These are phyloP conservation scores for Parasteatoda tepidariorum DNA, from an alignment of 1,140 invertebrate genomes.

Conservation along the genomic window DNA sequence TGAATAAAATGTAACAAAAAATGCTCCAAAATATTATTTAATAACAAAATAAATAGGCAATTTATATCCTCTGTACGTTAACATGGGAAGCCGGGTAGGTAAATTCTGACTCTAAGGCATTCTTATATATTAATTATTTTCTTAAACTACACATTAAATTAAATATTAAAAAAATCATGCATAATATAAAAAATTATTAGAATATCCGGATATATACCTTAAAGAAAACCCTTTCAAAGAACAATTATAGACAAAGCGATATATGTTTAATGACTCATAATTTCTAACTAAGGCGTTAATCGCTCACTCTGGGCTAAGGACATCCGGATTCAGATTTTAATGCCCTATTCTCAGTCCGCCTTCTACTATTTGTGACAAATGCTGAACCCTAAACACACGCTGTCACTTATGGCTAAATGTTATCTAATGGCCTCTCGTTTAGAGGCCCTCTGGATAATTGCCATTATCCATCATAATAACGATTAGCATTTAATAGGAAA, in stretches of 20 bases:
- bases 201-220: too few relatives aligned
- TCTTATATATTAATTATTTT: too few relatives aligned
- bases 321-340: conserved; percentile 26
- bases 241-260: conserved; percentile 12
- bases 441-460: conserved; percentile 44
- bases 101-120: too few relatives aligned
- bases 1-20: too few relatives aligned
- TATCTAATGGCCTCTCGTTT: conserved; percentile 53
- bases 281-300: not conserved
- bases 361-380: conserved; percentile 31
- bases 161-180: too few relatives aligned
- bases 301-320: conserved; percentile 6
- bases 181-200: too few relatives aligned
- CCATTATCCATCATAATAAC: conserved; percentile 46
- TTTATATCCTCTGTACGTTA: too few relatives aligned
- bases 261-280: conserved; percentile 32
- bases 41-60: too few relatives aligned
- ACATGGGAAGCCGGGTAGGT: too few relatives aligned
- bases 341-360: conserved; percentile 9
- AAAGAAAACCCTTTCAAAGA: not conserved
- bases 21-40: too few relatives aligned
- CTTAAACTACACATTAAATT: too few relatives aligned
- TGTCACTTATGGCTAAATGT: conserved; percentile 46
- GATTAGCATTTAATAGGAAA: conserved; percentile 55
- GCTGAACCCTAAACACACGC: conserved; percentile 32